Base-by-base conservation (phyloP, 2,888 invertebrate species). In the Tenthredo notha region DNA sequence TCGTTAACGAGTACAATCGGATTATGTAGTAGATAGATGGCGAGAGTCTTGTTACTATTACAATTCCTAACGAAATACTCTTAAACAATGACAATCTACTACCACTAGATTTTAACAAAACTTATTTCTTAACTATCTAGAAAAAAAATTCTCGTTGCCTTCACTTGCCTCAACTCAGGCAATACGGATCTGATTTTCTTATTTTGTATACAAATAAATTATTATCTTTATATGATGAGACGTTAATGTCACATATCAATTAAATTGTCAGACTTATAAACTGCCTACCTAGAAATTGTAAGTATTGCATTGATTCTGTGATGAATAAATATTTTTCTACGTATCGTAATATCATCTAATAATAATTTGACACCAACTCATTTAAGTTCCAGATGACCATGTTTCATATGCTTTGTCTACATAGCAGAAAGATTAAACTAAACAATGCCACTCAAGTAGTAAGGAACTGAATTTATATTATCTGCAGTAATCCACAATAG, bases 321-420 rank as follows among this genome's bases (percentile, higher is more conserved):
- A 85, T 84, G 47, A 70, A 84, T 87, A 86, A 86, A 87, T 87
- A 86, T 85, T 72, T 84, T 84, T 77, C 58, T 74, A 86, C 58
- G 43, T 85, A 80, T 67, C 75, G 54, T 77, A 85, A 33, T 65
- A 84, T 86, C 37, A 67, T 85, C 83, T 70, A 86, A 74, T 82
- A 67, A 54, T 85, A 80, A 85, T 85, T 85, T 85, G 80, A 85
- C 85, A 85, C 80, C 54, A 70, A 85, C 85, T 80, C 61, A 67
- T 80, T 54, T 40, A 33, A 47, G 40, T 80, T 83, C 33, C 80
- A 83, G 67, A 83, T 83, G 67, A 83, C 40, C 83, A 70, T 83
- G 83, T 67, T 83, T 47, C 29, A 47, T 83, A 50, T 67, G 33
- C 43, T 83, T n/a, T 29, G 37, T 58, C 40, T 61, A 40, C 15